Percentiles rank a stretch among this genome's conserved stretches.
Evolutionary conservation across 2,797 vertebrate species (phyloP).

Genomic region (Threskiornis aethiopicus): DNA sequence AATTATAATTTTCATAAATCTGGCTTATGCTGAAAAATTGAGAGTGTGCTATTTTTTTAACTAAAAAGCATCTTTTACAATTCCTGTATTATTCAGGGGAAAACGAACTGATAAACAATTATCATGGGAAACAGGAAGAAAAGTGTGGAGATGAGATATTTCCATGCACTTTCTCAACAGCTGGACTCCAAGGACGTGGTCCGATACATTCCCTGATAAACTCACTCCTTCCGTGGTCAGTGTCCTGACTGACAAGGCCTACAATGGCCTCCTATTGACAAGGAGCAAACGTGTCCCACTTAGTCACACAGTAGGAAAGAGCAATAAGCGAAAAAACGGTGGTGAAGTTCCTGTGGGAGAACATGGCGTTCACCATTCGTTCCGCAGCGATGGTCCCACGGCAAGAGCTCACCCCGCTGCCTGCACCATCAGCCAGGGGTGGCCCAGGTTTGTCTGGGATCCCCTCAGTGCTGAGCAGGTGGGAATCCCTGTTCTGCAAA

Average conservation of each 20-base stretch:
- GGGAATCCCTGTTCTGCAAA: neutral
- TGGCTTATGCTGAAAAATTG: neutral
- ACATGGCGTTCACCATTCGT: neutral
- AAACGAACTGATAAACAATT: neutral
- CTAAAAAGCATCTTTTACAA: neutral
- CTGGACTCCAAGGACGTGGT: neutral
- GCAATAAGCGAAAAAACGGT: neutral
- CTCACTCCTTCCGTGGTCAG: neutral
- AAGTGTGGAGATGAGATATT: neutral
- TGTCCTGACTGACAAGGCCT: neutral
- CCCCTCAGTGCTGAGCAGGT: rapidly evolving
- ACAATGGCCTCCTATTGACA: neutral
- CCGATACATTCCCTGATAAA: neutral
- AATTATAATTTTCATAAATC: constrained; percentile 9
- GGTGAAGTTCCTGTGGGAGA: neutral
- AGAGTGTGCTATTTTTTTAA: neutral
- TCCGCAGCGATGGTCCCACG: rapidly evolving
- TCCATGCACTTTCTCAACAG: neutral
- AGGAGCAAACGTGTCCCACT: neutral
- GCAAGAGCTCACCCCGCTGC: neutral
- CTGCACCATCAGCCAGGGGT: neutral
- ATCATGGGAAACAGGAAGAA: neutral
- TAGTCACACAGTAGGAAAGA: neutral
- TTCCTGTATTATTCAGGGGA: neutral
- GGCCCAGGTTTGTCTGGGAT: neutral